phyloP scores from a whole-genome alignment of 2,797 vertebrate genomes.

The Neostethus bicornis region DNA sequence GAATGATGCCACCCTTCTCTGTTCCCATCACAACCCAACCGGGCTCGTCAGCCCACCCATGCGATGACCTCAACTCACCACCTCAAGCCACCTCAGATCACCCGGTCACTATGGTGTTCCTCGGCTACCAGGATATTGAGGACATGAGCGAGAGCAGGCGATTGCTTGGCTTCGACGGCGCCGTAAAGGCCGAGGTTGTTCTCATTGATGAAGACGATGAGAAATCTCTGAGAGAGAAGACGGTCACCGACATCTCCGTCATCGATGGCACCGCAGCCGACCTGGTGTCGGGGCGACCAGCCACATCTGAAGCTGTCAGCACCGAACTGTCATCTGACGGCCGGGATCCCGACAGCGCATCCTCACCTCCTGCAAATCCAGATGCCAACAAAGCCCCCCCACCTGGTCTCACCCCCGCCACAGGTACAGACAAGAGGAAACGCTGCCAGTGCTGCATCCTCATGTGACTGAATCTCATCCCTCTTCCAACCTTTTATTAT shows the following conservation, averaged over 20 bases:
- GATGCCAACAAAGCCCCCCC: slow-evolving; percentile 60
- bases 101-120: slow-evolving; percentile 97
- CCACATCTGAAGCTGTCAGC: slow-evolving; percentile 87
- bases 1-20: slow-evolving; percentile 83
- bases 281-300: slow-evolving; percentile 89
- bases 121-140: slow-evolving; percentile 94
- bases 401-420: slow-evolving; percentile 82
- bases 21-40: slow-evolving; percentile 72
- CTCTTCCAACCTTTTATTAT: slow-evolving; percentile 75
- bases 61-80: slow-evolving; percentile 50
- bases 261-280: slow-evolving; percentile 93
- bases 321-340: slow-evolving; percentile 96
- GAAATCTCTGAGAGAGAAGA: slow-evolving; percentile 95
- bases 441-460: slow-evolving; percentile 98
- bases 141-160: slow-evolving; percentile 92
- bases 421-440: slow-evolving; percentile 93
- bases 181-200: slow-evolving; percentile 94
- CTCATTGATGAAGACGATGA: slow-evolving; percentile 96
- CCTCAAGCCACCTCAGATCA: slow-evolving; percentile 84
- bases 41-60: slow-evolving; percentile 56
- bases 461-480: slow-evolving; percentile 89
- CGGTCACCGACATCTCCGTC: slow-evolving; percentile 91
- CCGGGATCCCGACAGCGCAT: slow-evolving; percentile 86
- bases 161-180: slow-evolving; percentile 92
- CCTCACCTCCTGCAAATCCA: slow-evolving; percentile 63